A percentile compares a stretch with the other conserved stretches of the same genome.
Conservation (phyloP, 2,888 invertebrate species). For the Scaptomyza tumidula region DNA sequence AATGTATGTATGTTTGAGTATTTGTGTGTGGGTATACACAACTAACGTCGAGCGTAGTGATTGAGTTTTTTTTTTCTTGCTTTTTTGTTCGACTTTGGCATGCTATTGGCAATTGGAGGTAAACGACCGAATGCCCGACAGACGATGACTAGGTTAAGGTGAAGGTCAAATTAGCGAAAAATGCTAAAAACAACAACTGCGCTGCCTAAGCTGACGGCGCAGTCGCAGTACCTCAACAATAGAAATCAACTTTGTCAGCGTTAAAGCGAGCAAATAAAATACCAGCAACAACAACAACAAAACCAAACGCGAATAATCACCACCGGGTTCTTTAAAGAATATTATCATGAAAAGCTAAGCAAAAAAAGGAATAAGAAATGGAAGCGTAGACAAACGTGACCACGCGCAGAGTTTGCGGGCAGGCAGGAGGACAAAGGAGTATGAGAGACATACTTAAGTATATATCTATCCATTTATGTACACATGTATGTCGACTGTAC, state of each 20-base stretch:
- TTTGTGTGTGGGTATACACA: conserved; percentile 1
- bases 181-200: conserved; percentile 48
- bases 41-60: conserved; percentile 35
- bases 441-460: conserved; percentile 14
- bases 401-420: neutral
- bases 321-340: conserved; percentile 17
- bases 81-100: conserved; percentile 59
- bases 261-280: conserved; percentile 33
- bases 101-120: conserved; percentile 69
- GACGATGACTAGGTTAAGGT: conserved; percentile 85
- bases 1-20: neutral
- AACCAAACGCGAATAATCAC: conserved; percentile 19
- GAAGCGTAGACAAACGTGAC: conserved; percentile 67
- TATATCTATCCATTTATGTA: conserved; percentile 3
- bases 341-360: conserved; percentile 25
- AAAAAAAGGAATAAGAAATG: conserved; percentile 21
- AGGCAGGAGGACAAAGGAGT: conserved; percentile 8
- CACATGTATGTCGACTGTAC: neutral
- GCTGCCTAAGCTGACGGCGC: conserved; percentile 17
- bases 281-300: conserved; percentile 33
- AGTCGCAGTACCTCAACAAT: conserved; percentile 62
- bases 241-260: conserved; percentile 77
- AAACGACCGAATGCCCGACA: conserved; percentile 85
- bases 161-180: conserved; percentile 83
- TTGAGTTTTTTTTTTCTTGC: conserved; percentile 40